These are phyloP conservation scores for Fregata magnificens DNA, from an alignment of 2,113 vertebrate species.

Conservation along the genomic window DNA sequence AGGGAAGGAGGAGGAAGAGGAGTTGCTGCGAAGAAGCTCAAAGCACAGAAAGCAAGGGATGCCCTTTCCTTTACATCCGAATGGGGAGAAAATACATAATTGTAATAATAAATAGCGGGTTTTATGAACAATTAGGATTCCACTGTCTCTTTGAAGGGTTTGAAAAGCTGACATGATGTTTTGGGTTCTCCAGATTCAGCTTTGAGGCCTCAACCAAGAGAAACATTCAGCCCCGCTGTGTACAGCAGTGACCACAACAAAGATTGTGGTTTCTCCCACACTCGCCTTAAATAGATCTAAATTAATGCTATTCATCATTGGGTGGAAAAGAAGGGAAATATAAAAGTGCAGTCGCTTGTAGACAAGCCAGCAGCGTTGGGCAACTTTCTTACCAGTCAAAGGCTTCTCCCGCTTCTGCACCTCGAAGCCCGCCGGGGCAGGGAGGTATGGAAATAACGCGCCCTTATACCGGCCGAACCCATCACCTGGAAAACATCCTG, in stretches of 20 bases:
- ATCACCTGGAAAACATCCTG: constrained; percentile 65
- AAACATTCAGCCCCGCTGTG: constrained; percentile 83
- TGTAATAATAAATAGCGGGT: constrained; percentile 64
- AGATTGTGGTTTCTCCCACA: constrained; percentile 91
- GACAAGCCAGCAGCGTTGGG: constrained; percentile 70
- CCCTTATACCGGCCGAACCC: neutral
- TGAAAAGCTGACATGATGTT: constrained; percentile 66
- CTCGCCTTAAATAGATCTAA: constrained; percentile 88
- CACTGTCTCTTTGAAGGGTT: constrained; percentile 64
- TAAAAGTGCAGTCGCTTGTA: constrained; percentile 74
- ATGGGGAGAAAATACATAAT: constrained; percentile 17
- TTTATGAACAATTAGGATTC: constrained; percentile 70
- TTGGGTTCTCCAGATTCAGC: constrained; percentile 69
- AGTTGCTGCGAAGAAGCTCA: constrained; percentile 15
- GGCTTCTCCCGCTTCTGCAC: neutral
- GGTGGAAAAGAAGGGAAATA: constrained; percentile 81
- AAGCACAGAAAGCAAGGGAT: neutral
- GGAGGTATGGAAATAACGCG: neutral
- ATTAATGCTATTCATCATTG: constrained; percentile 89
- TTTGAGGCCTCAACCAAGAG: constrained; percentile 74
- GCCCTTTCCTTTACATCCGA: constrained; percentile 15
- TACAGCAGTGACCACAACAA: constrained; percentile 93
- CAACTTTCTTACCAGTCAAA: constrained; percentile 68
- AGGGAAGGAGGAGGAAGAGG: neutral
- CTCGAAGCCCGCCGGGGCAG: neutral